Conservation (phyloP, 30 jellyfish, hydroid and myxozoan species). For the Hydractinia echinata region DNA sequence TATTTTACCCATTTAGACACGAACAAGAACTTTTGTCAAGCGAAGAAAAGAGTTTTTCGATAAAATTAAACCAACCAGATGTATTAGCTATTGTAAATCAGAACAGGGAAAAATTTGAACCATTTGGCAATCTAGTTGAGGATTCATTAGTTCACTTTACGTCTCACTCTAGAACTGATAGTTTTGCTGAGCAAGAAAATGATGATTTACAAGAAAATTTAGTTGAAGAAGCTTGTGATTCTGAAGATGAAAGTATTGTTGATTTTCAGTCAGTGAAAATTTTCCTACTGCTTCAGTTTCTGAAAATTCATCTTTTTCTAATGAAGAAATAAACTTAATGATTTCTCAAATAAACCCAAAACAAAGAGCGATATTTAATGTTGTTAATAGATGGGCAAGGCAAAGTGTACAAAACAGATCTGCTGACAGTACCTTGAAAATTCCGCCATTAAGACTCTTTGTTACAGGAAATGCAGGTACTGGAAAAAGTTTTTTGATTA, state of each 20-base stretch:
- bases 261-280: not conserved
- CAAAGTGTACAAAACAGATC: not conserved
- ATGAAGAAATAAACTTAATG: constrained; percentile 4
- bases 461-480: constrained; percentile 36
- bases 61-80: not conserved
- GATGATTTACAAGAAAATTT: not conserved
- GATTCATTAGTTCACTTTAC: not conserved
- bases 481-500: constrained; percentile 15
- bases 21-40: not conserved
- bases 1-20: not conserved
- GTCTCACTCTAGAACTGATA: not conserved
- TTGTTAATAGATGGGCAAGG: not conserved
- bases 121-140: constrained; percentile 20
- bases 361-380: not conserved
- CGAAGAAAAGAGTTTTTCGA: not conserved
- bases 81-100: constrained; percentile 14
- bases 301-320: not conserved
- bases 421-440: not conserved
- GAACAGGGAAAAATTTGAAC: constrained; percentile 1
- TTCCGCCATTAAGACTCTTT: constrained; percentile 24
- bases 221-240: not conserved
- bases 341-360: not conserved
- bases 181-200: constrained; percentile 12
- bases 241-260: not conserved
- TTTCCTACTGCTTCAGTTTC: not conserved